Evolutionary conservation across 2,888 invertebrate species (phyloP).

Genomic region (Napeogenes inachia): DNA sequence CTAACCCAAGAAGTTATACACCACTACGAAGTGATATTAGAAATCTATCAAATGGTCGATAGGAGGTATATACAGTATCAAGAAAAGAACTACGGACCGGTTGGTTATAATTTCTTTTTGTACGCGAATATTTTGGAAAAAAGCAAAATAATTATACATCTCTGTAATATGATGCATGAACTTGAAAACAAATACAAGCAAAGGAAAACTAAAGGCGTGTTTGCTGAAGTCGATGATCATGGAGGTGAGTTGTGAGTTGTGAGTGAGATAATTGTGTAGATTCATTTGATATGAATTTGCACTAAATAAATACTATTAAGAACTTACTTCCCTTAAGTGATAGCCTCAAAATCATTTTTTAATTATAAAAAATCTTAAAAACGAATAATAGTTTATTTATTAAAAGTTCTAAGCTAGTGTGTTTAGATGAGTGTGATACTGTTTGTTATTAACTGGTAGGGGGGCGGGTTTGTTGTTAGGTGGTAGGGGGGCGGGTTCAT

Average conservation of each 20-base stretch:
- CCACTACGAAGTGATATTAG: slow-evolving; percentile 43
- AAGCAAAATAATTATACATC: slow-evolving; percentile 37
- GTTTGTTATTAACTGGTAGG: no score
- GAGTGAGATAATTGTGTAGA: no score
- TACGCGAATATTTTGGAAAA: slow-evolving; percentile 39
- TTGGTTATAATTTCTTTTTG: slow-evolving; percentile 37
- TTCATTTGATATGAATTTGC: no score
- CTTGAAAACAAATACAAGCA: slow-evolving; percentile 36
- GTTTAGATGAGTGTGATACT: no score
- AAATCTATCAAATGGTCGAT: slow-evolving; percentile 38
- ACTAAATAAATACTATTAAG: no score
- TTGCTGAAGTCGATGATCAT: slow-evolving; percentile 15
- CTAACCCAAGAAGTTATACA: slow-evolving; percentile 40
- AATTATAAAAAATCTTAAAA: no score
- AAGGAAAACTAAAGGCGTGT: slow-evolving; percentile 15
- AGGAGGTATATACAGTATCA: slow-evolving; percentile 11
- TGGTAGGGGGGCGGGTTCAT: no score
- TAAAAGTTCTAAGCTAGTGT: no score
- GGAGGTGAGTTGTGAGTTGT: slow-evolving; percentile 7
- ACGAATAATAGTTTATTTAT: no score
- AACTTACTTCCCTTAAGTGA: no score
- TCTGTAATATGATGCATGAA: slow-evolving; percentile 48
- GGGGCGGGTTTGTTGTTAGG: no score
- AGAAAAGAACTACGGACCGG: slow-evolving; percentile 15
- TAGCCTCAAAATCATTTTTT: no score